Evolutionary conservation across 2,797 vertebrate genomes (phyloP).

Genomic region (Spinus olivaceus): DNA sequence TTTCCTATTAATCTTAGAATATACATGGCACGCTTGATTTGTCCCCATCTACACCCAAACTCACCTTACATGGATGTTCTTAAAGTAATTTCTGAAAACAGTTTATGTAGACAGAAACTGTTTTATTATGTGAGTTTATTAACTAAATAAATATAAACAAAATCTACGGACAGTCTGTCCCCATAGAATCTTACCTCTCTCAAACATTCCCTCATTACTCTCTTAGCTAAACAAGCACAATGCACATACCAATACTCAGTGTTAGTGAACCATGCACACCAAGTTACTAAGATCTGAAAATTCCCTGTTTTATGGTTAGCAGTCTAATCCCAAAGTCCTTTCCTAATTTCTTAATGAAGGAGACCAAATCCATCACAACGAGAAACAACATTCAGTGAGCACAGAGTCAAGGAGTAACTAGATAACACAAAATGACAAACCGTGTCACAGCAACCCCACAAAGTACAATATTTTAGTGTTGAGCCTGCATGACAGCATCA

Average conservation of each 20-base stretch:
- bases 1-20: constrained; percentile 53
- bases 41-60: constrained; percentile 1
- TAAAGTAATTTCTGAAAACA: background rate
- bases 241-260: background rate
- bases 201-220: background rate
- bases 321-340: background rate
- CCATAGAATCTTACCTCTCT: background rate
- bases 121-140: constrained; percentile 14
- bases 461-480: background rate
- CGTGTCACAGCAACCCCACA: background rate
- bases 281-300: background rate
- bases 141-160: constrained; percentile 27
- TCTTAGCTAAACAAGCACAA: constrained; percentile 2
- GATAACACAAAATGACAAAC: background rate
- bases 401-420: background rate
- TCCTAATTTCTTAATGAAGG: background rate
- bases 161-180: constrained; percentile 8
- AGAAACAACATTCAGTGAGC: background rate
- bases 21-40: background rate
- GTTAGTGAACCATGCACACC: background rate
- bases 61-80: background rate
- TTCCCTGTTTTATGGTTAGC: background rate
- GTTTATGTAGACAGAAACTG: background rate
- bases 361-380: background rate
- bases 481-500: background rate